phyloP scores from a whole-genome alignment of 1,140 invertebrate genomes.

The Drosophila novamexicana region DNA sequence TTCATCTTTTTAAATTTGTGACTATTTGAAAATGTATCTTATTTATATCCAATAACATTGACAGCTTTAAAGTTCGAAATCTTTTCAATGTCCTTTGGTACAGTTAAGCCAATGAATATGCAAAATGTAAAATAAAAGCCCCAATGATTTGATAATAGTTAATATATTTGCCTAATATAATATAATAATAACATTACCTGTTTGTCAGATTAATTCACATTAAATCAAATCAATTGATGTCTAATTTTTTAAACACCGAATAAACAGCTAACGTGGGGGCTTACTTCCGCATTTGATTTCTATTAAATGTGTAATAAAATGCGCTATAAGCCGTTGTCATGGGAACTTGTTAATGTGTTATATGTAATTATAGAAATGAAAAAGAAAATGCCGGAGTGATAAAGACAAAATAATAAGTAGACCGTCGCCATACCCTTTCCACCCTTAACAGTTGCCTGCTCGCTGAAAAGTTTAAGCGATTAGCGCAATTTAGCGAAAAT shows the following conservation, averaged over 20 bases:
- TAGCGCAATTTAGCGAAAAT: slow-evolving; percentile 82
- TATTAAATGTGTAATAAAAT: slow-evolving; percentile 14
- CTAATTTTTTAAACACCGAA: no score
- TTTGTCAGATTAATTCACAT: not conserved
- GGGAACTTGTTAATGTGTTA: slow-evolving; percentile 59
- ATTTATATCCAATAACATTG: no score
- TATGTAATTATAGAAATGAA: slow-evolving; percentile 22
- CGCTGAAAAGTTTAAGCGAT: slow-evolving; percentile 76
- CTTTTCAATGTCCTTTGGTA: no score
- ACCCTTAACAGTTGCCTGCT: not conserved
- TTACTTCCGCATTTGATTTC: slow-evolving; percentile 10
- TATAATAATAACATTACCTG: not conserved
- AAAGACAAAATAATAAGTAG: slow-evolving; percentile 35
- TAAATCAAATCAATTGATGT: not conserved
- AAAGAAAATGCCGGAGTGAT: slow-evolving; percentile 43
- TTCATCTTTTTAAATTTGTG: no score
- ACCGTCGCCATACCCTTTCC: not conserved
- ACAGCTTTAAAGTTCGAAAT: no score
- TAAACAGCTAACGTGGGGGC: not conserved
- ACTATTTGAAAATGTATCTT: no score
- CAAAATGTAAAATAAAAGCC: no score
- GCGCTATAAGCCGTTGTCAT: slow-evolving; percentile 58
- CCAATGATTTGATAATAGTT: no score
- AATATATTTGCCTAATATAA: no score
- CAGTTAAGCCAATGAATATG: no score